phyloP scores from a whole-genome alignment of 1,140 invertebrate genomes.

The Aphelenchoides besseyi region DNA sequence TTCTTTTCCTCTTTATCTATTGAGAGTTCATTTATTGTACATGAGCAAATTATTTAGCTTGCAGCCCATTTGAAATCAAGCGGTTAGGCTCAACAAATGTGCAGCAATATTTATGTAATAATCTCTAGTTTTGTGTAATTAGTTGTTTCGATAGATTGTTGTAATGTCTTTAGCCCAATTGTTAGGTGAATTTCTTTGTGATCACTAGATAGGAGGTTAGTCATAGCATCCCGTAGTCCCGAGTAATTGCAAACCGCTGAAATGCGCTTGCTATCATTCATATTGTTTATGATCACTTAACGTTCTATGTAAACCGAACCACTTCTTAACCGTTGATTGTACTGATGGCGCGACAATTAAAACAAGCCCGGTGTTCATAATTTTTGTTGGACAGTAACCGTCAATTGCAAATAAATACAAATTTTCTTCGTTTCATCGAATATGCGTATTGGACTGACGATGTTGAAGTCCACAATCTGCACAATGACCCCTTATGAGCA shows the following conservation, averaged over 20 bases:
- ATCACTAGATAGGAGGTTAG: constrained; percentile 2
- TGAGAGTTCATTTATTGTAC: background rate
- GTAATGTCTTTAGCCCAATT: too few relatives aligned
- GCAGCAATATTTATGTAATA: background rate
- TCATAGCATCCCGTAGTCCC: background rate
- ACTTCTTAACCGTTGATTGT: constrained; percentile 1
- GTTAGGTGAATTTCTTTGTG: too few relatives aligned
- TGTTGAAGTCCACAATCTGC: too few relatives aligned
- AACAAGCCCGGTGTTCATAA: background rate
- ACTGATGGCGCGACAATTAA: background rate
- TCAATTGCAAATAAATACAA: too few relatives aligned
- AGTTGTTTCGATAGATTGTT: background rate
- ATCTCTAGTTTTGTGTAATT: background rate
- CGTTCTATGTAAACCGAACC: background rate
- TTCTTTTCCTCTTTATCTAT: background rate
- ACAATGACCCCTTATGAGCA: too few relatives aligned
- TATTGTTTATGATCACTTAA: constrained; percentile 4
- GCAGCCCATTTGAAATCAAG: background rate
- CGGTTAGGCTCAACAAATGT: background rate
- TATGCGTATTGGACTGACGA: too few relatives aligned
- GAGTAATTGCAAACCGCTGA: background rate
- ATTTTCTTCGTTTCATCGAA: too few relatives aligned
- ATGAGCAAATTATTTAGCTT: background rate
- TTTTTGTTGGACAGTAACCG: too few relatives aligned
- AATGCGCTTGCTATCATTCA: background rate